phyloP scores from a whole-genome alignment of 2,888 invertebrate genomes.

The Protophormia terraenovae region DNA sequence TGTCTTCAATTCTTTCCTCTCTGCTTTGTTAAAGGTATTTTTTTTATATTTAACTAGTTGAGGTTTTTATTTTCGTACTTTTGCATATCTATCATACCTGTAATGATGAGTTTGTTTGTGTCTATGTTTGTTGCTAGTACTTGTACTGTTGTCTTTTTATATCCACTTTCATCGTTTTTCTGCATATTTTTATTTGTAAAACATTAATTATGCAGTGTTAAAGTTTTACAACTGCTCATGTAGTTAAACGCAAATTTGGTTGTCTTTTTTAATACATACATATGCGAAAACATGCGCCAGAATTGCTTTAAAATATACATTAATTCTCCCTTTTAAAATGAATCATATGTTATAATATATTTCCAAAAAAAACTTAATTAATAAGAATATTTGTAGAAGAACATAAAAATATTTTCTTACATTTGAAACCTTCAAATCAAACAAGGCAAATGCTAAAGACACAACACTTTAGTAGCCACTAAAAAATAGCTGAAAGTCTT shows the following conservation, averaged over 20 bases:
- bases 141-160: not conserved
- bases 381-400: too few relatives aligned
- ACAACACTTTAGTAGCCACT: too few relatives aligned
- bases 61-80: not conserved
- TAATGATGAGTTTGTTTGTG: not conserved
- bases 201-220: conserved; percentile 19
- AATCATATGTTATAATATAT: too few relatives aligned
- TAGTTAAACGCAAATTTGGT: not conserved
- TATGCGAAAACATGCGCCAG: too few relatives aligned
- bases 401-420: too few relatives aligned
- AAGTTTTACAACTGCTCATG: conserved; percentile 5
- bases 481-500: too few relatives aligned
- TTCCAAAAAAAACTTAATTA: too few relatives aligned
- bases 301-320: too few relatives aligned
- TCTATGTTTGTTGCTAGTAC: not conserved
- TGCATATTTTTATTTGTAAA: not conserved
- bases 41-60: conserved; percentile 5
- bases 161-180: conserved; percentile 13
- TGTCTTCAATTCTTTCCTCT: not conserved
- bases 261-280: too few relatives aligned
- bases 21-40: conserved; percentile 1
- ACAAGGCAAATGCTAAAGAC: too few relatives aligned
- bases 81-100: conserved; percentile 15
- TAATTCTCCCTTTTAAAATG: too few relatives aligned
- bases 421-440: too few relatives aligned